Conservation (phyloP, 2,113 vertebrate species). For the Thunnus maccoyii region DNA sequence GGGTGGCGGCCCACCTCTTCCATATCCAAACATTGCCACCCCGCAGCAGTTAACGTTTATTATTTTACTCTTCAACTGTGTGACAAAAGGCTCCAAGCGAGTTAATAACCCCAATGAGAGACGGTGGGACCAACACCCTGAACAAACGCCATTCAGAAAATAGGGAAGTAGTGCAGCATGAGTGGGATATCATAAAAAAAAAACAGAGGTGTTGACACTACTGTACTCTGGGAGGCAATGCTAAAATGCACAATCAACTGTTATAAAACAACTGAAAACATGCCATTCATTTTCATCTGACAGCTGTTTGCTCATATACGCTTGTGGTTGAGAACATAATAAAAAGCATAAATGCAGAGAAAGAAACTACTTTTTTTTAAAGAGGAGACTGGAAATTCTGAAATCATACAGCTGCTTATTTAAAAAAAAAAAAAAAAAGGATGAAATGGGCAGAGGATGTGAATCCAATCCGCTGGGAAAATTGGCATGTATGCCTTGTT, state of each 20-base stretch:
- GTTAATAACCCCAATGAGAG: slow-evolving; percentile 15
- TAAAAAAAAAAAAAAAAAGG: background rate
- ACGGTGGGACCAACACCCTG: slow-evolving; percentile 5
- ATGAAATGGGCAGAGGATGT: slow-evolving; percentile 11
- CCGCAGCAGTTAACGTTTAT: slow-evolving; percentile 50
- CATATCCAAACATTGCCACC: slow-evolving; percentile 59
- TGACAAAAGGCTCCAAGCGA: slow-evolving; percentile 35
- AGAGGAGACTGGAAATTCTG: background rate
- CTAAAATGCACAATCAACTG: background rate
- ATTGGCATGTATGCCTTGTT: slow-evolving; percentile 36
- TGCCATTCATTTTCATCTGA: background rate
- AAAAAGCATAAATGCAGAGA: background rate
- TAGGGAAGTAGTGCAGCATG: background rate
- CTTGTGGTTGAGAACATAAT: background rate
- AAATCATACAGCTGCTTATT: slow-evolving; percentile 28
- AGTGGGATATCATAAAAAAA: background rate
- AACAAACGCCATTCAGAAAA: slow-evolving; percentile 44
- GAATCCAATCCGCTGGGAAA: slow-evolving; percentile 24
- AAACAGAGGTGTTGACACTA: background rate
- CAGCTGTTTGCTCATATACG: background rate
- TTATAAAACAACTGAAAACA: background rate
- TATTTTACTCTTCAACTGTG: slow-evolving; percentile 36
- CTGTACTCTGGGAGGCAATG: background rate
- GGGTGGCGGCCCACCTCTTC: slow-evolving; percentile 46
- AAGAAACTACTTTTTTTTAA: background rate